Evolutionary conservation across 2,113 vertebrate species (phyloP).

Genomic region (Limnothrissa miodon): DNA sequence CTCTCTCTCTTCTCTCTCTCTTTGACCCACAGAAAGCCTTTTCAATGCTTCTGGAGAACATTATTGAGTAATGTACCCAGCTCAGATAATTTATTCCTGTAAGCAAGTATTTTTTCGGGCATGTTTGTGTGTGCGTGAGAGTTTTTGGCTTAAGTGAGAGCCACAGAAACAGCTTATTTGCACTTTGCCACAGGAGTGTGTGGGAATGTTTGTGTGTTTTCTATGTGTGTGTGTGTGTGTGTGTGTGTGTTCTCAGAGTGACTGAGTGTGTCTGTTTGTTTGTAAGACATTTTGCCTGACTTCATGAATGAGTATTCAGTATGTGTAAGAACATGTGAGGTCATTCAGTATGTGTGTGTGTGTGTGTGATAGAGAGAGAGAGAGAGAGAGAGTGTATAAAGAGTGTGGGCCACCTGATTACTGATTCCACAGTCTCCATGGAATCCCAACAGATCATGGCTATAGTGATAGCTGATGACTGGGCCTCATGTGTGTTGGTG

Average conservation of each 20-base stretch:
- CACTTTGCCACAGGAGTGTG: neutral
- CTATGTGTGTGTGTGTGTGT: neutral
- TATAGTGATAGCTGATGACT: neutral
- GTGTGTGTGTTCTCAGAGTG: neutral
- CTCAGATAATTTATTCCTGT: neutral
- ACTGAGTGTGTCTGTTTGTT: slow-evolving; percentile 2
- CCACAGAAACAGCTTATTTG: neutral
- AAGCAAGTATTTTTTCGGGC: slow-evolving; percentile 4
- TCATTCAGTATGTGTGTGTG: neutral
- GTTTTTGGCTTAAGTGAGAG: neutral
- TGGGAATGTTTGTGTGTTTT: neutral
- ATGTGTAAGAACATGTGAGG: neutral
- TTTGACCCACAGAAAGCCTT: neutral
- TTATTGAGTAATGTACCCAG: neutral
- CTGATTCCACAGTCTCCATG: neutral
- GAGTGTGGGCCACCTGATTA: no score
- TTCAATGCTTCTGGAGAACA: neutral
- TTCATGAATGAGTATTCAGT: slow-evolving; percentile 67
- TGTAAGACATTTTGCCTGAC: slow-evolving; percentile 44
- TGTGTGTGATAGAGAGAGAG: neutral
- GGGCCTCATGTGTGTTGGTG: neutral
- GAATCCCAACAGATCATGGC: neutral
- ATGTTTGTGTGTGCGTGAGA: neutral
- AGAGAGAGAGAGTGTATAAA: slow-evolving; percentile 50
- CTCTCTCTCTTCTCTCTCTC: no score